Evolutionary conservation across 1,140 invertebrate genomes (phyloP).

Genomic region (Leptinotarsa undecemlineata): DNA sequence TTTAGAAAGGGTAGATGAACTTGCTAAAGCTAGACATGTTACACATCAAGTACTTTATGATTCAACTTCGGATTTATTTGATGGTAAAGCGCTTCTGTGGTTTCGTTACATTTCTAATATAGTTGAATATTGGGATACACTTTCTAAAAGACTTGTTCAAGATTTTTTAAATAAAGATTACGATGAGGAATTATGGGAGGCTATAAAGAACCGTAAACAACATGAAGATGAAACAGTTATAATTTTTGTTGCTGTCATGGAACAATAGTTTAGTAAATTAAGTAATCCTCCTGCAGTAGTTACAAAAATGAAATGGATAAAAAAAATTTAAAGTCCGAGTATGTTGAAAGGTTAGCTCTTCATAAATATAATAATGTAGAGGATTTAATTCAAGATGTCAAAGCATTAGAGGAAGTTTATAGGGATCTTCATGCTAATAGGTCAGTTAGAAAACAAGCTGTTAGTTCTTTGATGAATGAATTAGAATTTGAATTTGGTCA

Average conservation of each 20-base stretch:
- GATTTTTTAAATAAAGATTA: slow-evolving; percentile 45
- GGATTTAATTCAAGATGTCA: slow-evolving; percentile 1
- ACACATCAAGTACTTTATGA: slow-evolving; percentile 13
- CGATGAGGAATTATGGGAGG: slow-evolving; percentile 43
- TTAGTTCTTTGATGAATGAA: not conserved
- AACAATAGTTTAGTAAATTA: slow-evolving; percentile 39
- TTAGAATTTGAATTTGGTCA: not conserved
- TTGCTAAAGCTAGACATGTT: slow-evolving; percentile 5
- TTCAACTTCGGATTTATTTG: slow-evolving; percentile 22
- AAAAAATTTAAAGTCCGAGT: not conserved
- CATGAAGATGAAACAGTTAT: slow-evolving; percentile 40
- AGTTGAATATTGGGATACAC: slow-evolving; percentile 38
- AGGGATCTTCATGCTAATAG: not conserved
- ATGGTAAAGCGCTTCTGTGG: slow-evolving; percentile 21
- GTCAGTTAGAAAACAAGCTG: not conserved
- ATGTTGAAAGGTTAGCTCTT: slow-evolving; percentile 1
- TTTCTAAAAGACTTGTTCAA: slow-evolving; percentile 30
- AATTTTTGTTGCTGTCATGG: slow-evolving; percentile 47
- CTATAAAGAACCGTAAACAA: slow-evolving; percentile 46
- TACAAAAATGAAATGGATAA: not conserved
- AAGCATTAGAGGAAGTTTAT: slow-evolving; percentile 11
- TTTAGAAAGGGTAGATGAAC: slow-evolving; percentile 16
- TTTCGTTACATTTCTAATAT: slow-evolving; percentile 27
- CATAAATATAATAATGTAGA: not conserved
- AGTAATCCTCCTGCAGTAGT: slow-evolving; percentile 5